Evolutionary conservation across 2,888 invertebrate genomes (phyloP), one percentile per base, ranked within the genome.

Genomic region (Euspilapteryx auroguttella): DNA sequence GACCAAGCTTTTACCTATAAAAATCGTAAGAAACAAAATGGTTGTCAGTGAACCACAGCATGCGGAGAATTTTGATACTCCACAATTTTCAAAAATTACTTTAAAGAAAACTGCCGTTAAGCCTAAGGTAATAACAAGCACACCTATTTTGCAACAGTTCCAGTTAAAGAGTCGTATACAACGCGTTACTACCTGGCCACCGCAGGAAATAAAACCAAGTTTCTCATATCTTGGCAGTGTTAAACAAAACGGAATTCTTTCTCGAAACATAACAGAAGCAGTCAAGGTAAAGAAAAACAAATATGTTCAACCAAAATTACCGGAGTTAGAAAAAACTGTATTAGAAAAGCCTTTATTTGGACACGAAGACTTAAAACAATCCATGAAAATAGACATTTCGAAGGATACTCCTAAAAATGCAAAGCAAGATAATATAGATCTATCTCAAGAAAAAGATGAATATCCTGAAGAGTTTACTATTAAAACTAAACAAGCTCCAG

Each of bases 261-360:
- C 88, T 0, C 79, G 86, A 44, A 86, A 84, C 49, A 71, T 83
- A 6, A 80, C 85, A 56, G 88, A 88, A 52, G 87, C 86, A 5
- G 63, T 80, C 34, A 76, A 83, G 49, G 53, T 83, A 8, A 58
- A 83, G 25, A 86, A 81, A 52, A 80, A 76, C 32, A 75, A 79
- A 35, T 63, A 71, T 2, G 81, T 79, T 41, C 76, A 79, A 43
- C 68, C 79, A 3, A 78, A 78, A 40, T 52, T 81, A 22, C 66
- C 79, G 0, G 81, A 82, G 25, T 55, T 78, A 30, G 75, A 79
- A 39, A 64, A 76, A 42, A 61, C 62, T 1, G 75, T 80, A 36
- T 54, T 85, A 23, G 83, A 85, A 52, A 77, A 79, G 42, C 61
- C 75, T 4, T 54, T 58, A 47, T 65, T 81, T 34, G 79, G 77